Conservation (phyloP, 2,113 vertebrate genomes). For the Calidris pygmaea region DNA sequence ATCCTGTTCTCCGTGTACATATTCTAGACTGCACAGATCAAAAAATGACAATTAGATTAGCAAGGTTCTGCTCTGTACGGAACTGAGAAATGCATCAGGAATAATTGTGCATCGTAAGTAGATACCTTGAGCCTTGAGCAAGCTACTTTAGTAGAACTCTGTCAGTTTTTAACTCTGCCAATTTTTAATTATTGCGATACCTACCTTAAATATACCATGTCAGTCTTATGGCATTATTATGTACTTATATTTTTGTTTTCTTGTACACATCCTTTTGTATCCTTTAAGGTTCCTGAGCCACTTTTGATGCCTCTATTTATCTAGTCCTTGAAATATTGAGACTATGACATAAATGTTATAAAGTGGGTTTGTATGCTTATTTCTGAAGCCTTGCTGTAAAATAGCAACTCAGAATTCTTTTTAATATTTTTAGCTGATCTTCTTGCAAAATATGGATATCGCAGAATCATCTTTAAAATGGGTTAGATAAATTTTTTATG, state of each 20-base stretch:
- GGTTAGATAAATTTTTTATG: constrained; percentile 20
- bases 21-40: not conserved
- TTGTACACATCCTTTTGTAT: not conserved
- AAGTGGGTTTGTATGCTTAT: not conserved
- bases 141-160: not conserved
- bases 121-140: not conserved
- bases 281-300: not conserved
- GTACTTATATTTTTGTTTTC: not conserved
- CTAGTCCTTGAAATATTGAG: constrained; percentile 13
- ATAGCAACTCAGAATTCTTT: not conserved
- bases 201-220: not conserved
- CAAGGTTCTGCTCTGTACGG: not conserved
- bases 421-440: not conserved
- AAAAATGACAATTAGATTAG: not conserved
- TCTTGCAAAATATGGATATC: not conserved
- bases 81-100: not conserved
- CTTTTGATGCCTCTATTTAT: not conserved
- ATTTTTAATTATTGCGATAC: not conserved
- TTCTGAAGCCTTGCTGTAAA: not conserved
- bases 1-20: not conserved
- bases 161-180: not conserved
- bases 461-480: constrained; percentile 11
- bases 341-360: not conserved
- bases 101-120: not conserved
- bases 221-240: not conserved